These are phyloP conservation scores for Heliconius congener DNA, from an alignment of 1,140 invertebrate species.

Conservation along the genomic window DNA sequence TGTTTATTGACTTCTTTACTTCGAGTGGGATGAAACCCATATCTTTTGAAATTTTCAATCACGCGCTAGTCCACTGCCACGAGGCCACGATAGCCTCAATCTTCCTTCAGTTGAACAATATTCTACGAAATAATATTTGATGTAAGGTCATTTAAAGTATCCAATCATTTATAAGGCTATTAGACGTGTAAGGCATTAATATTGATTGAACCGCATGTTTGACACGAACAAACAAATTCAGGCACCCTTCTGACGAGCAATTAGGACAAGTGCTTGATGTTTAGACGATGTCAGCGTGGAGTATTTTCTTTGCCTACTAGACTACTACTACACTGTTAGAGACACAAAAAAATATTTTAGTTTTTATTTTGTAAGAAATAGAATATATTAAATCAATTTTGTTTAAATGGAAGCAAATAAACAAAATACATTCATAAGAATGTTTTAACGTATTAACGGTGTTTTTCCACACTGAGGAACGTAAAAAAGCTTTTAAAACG, in stretches of 20 bases:
- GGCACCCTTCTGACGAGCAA: conserved; percentile 40
- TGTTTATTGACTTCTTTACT: too few relatives aligned
- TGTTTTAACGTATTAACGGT: too few relatives aligned
- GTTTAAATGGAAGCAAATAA: too few relatives aligned
- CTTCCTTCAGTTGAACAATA: not conserved
- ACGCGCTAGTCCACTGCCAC: too few relatives aligned
- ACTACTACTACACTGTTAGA: not conserved
- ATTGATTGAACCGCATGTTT: conserved; percentile 44
- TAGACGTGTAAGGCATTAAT: conserved; percentile 2
- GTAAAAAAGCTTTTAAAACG: too few relatives aligned
- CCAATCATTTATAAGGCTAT: not conserved
- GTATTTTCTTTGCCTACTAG: conserved; percentile 22
- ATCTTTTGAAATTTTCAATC: too few relatives aligned
- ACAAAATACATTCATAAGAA: too few relatives aligned
- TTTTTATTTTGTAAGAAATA: too few relatives aligned
- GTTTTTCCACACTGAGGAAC: too few relatives aligned
- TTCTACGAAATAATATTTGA: not conserved
- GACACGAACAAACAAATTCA: conserved; percentile 43
- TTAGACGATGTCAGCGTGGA: conserved; percentile 30
- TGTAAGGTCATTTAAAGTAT: not conserved
- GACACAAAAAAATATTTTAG: not conserved
- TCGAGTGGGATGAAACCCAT: too few relatives aligned
- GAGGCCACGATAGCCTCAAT: too few relatives aligned
- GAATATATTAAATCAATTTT: too few relatives aligned
- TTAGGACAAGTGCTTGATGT: conserved; percentile 46